These are phyloP conservation scores for Aepyceros melampus DNA, from an alignment of 2,113 vertebrate species.

Conservation along the genomic window DNA sequence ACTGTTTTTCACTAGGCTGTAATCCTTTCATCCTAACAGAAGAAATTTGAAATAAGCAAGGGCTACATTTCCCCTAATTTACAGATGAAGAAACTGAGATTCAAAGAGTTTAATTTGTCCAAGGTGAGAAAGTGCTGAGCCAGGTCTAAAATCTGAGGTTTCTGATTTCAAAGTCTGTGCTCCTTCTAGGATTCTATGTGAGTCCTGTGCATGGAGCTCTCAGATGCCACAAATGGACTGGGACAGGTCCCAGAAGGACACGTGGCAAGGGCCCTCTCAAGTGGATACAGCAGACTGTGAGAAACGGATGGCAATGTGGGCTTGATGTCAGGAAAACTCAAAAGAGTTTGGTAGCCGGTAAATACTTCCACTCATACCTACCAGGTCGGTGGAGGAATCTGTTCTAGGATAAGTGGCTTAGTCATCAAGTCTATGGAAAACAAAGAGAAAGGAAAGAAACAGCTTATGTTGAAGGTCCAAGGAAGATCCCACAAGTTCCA, in stretches of 20 bases:
- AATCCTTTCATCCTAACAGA: neutral
- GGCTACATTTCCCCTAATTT: neutral
- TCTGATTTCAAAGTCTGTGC: neutral
- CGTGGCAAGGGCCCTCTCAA: neutral
- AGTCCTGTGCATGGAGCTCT: too few relatives aligned
- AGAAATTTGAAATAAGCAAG: neutral
- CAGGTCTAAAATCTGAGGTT: neutral
- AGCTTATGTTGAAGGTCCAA: neutral
- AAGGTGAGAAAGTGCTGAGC: neutral
- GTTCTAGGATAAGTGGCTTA: neutral
- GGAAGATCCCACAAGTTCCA: neutral
- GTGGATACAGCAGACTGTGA: neutral
- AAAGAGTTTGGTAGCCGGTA: neutral
- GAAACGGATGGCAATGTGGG: rapidly evolving
- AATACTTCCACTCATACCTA: neutral
- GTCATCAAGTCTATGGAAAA: neutral
- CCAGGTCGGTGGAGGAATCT: neutral
- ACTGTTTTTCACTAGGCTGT: neutral
- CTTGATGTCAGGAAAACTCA: neutral
- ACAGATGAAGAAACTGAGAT: neutral
- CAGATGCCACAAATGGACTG: neutral
- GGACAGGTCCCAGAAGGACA: neutral
- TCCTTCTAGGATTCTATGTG: neutral
- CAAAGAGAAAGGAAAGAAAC: neutral
- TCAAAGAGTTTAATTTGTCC: neutral